A percentile compares a stretch with the other conserved stretches of the same genome.
These are phyloP conservation scores for Gephyroberyx darwinii DNA, from an alignment of 2,797 vertebrate genomes.

Conservation along the genomic window DNA sequence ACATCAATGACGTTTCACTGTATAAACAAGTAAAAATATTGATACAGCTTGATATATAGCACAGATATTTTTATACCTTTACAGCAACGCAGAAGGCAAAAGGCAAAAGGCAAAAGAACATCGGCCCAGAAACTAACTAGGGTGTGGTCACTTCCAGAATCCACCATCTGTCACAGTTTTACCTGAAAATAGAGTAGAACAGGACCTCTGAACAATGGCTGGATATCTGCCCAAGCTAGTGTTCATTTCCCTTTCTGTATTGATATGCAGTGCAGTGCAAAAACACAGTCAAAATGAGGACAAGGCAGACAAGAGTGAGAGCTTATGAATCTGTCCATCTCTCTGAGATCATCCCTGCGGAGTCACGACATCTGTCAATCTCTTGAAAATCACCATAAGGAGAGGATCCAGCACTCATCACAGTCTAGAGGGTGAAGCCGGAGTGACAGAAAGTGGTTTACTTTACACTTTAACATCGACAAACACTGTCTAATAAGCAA, in stretches of 20 bases:
- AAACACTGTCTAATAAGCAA: conserved; percentile 5
- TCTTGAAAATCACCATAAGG: not conserved
- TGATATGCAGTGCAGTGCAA: not conserved
- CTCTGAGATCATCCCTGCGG: conserved; percentile 6
- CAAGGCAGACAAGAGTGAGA: not conserved
- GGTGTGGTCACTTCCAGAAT: not conserved
- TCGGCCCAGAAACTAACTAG: not conserved
- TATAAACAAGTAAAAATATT: not conserved
- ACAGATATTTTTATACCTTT: not conserved
- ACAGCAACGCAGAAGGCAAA: not conserved
- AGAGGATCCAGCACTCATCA: not conserved
- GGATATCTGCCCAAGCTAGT: not conserved
- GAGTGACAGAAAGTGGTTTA: conserved; percentile 5
- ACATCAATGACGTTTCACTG: not conserved
- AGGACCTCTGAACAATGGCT: not conserved
- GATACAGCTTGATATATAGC: not conserved
- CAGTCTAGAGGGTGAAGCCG: conserved; percentile 1
- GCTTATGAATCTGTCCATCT: not conserved
- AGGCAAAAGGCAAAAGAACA: not conserved
- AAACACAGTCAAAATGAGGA: too few relatives aligned
- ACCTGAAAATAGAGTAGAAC: not conserved
- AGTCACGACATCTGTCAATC: not conserved
- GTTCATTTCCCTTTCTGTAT: not conserved
- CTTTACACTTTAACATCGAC: not conserved
- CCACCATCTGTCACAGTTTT: not conserved